These are phyloP conservation scores for Caiman crocodilus DNA, from an alignment of 2,797 vertebrate genomes.

Conservation along the genomic window DNA sequence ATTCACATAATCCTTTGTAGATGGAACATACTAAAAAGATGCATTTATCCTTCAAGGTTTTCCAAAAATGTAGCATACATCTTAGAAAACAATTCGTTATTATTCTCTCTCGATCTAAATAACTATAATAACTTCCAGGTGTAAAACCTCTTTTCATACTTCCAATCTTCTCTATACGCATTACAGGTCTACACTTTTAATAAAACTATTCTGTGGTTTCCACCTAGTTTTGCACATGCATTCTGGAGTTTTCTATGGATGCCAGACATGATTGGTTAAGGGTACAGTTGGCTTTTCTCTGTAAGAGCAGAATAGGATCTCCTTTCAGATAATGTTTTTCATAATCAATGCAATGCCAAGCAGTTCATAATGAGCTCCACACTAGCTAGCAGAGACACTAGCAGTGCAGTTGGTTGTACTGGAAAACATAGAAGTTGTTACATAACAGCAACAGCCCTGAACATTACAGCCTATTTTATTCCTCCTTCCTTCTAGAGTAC, in stretches of 20 bases:
- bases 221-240: constrained; percentile 35
- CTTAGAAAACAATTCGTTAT: constrained; percentile 72
- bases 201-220: constrained; percentile 50
- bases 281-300: constrained; percentile 29
- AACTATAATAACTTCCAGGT: constrained; percentile 72
- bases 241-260: constrained; percentile 41
- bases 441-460: not conserved
- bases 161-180: constrained; percentile 45
- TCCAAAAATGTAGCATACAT: constrained; percentile 68
- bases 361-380: constrained; percentile 23
- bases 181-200: constrained; percentile 42
- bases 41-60: constrained; percentile 73
- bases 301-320: constrained; percentile 20
- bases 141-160: constrained; percentile 53
- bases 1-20: constrained; percentile 72
- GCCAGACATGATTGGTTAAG: constrained; percentile 8
- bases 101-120: constrained; percentile 72
- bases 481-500: not conserved
- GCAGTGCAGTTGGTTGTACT: not conserved
- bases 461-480: not conserved
- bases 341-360: constrained; percentile 38
- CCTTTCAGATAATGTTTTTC: constrained; percentile 45
- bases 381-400: not conserved
- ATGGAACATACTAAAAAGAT: constrained; percentile 73
- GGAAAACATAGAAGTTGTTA: constrained; percentile 12